Evolutionary conservation across 2,888 invertebrate species (phyloP).

Genomic region (Fragum fragum): DNA sequence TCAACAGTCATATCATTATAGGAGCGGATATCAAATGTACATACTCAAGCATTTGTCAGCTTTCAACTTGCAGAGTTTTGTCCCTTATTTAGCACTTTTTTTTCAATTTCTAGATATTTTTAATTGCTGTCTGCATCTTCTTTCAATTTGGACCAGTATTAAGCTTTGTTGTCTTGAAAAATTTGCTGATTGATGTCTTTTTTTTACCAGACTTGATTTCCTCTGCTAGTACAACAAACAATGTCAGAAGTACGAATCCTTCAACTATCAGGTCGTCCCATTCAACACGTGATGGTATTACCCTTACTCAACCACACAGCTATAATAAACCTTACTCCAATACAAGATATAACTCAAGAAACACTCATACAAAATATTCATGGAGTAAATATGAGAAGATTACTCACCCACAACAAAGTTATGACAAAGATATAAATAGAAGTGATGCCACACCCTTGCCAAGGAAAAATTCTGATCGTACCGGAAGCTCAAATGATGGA

Average conservation of each 20-base stretch:
- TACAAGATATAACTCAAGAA: neutral
- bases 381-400: neutral
- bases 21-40: too few relatives aligned
- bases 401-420: neutral
- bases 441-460: neutral
- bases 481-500: neutral
- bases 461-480: neutral
- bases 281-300: neutral
- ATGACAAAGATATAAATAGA: neutral
- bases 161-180: too few relatives aligned
- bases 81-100: too few relatives aligned
- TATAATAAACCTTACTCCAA: neutral
- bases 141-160: too few relatives aligned
- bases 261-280: neutral
- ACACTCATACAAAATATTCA: neutral
- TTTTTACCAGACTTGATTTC: neutral
- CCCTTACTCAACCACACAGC: neutral
- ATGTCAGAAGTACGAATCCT: neutral
- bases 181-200: too few relatives aligned
- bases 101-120: too few relatives aligned
- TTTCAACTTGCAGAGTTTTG: too few relatives aligned
- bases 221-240: neutral
- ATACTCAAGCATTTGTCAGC: too few relatives aligned
- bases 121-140: too few relatives aligned
- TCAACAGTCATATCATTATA: too few relatives aligned